phyloP scores from a whole-genome alignment of 2,113 vertebrate genomes.

The Ophiodon elongatus region DNA sequence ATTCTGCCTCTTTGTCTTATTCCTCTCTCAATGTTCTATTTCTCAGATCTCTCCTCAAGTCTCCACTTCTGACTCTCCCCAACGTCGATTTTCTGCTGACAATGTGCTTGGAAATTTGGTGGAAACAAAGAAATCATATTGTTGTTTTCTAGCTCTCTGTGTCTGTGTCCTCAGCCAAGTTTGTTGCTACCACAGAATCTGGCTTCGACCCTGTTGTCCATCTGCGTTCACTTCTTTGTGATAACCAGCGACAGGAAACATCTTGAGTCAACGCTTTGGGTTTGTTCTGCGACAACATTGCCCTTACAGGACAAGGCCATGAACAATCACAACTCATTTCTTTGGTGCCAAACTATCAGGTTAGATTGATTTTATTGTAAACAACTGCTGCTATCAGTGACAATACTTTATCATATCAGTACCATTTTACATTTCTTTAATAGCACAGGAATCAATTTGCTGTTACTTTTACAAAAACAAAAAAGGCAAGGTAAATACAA shows the following conservation, averaged over 20 bases:
- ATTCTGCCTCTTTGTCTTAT: not conserved
- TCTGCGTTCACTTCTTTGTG: not conserved
- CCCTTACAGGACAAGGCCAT: not conserved
- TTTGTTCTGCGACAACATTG: not conserved
- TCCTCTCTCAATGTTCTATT: not conserved
- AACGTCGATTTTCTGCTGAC: not conserved
- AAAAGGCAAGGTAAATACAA: not conserved
- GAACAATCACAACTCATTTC: not conserved
- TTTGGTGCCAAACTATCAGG: not conserved
- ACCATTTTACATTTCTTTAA: not conserved
- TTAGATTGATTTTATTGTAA: not conserved
- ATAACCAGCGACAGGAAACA: not conserved
- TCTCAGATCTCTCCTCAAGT: not conserved
- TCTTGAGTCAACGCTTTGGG: slow-evolving; percentile 15
- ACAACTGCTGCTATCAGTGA: not conserved
- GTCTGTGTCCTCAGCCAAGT: not conserved
- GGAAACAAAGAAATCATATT: not conserved
- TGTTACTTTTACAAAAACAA: not conserved
- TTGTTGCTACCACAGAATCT: not conserved
- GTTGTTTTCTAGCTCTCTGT: not conserved
- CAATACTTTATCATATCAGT: not conserved
- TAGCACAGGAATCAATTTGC: not conserved
- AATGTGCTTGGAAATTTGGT: not conserved
- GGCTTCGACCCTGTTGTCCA: not conserved
- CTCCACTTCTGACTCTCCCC: not conserved